A percentile compares a stretch with the other conserved stretches of the same genome.
Conservation (phyloP, 2,888 invertebrate species). For the Stegana nigrithorax region DNA sequence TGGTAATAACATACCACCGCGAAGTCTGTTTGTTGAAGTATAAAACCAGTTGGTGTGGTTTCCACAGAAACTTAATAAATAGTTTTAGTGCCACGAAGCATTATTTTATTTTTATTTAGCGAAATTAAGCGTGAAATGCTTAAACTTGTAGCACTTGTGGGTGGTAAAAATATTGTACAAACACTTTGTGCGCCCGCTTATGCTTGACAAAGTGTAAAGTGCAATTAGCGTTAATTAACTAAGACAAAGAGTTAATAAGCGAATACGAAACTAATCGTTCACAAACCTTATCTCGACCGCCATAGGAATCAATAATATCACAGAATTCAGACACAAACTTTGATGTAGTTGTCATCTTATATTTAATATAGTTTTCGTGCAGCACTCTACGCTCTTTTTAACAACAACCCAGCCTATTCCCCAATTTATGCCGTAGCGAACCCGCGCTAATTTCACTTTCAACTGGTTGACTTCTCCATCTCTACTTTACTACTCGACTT, state of each 20-base stretch:
- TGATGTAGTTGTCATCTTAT: conserved; percentile 45
- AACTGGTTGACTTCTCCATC: not conserved
- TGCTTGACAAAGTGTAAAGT: not conserved
- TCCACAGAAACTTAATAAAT: not conserved
- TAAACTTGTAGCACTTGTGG: too few species aligned
- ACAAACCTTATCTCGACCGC: conserved; percentile 86
- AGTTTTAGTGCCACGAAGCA: not conserved
- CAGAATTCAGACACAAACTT: conserved; percentile 73
- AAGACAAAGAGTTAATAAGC: too few species aligned
- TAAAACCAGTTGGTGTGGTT: conserved; percentile 31
- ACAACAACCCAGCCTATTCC: too few species aligned
- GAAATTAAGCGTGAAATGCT: too few species aligned
- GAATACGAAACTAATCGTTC: too few species aligned
- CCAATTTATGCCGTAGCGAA: too few species aligned
- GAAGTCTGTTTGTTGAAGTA: not conserved
- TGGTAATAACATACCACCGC: too few species aligned
- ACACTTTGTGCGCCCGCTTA: not conserved
- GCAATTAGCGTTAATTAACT: not conserved
- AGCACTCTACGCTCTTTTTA: too few species aligned
- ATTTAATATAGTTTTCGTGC: conserved; percentile 7
- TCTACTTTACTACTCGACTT: not conserved
- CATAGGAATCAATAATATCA: conserved; percentile 81
- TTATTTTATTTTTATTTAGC: too few species aligned
- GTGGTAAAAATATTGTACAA: not conserved
- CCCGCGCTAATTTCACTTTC: not conserved